Conservation (phyloP, 1,140 invertebrate species). For the Venustaconcha ellipsiformis region DNA sequence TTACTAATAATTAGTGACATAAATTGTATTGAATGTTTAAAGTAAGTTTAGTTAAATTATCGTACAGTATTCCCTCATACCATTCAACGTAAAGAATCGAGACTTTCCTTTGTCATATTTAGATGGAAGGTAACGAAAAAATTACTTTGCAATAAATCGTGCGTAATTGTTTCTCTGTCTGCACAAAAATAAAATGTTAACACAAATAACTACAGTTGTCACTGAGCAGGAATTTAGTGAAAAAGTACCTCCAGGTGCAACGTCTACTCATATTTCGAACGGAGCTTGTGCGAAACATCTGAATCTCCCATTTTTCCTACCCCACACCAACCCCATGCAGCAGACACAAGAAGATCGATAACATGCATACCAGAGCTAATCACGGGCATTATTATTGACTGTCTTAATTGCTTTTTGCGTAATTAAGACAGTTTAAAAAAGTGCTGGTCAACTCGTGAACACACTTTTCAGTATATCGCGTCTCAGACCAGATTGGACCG, state of each 20-base stretch:
- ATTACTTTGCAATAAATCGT: too few species aligned
- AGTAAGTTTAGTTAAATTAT: too few species aligned
- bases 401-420: slow-evolving; percentile 12
- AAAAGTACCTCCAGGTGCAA: not conserved
- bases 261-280: not conserved
- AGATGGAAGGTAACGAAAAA: too few species aligned
- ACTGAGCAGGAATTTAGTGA: not conserved
- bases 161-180: too few species aligned
- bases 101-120: too few species aligned
- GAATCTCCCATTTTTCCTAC: not conserved
- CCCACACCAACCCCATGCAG: too few species aligned
- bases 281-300: not conserved
- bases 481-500: slow-evolving; percentile 6
- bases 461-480: not conserved
- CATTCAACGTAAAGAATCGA: too few species aligned
- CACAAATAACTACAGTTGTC: not conserved
- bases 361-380: slow-evolving; percentile 24
- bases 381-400: slow-evolving; percentile 7
- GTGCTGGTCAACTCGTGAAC: slow-evolving; percentile 7
- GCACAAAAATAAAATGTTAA: too few species aligned
- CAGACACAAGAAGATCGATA: not conserved
- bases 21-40: too few species aligned
- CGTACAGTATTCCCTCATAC: too few species aligned
- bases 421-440: slow-evolving; percentile 20
- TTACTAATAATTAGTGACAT: too few species aligned